phyloP scores from a whole-genome alignment of 2,797 vertebrate species.

The Pseudochaenichthys georgianus region DNA sequence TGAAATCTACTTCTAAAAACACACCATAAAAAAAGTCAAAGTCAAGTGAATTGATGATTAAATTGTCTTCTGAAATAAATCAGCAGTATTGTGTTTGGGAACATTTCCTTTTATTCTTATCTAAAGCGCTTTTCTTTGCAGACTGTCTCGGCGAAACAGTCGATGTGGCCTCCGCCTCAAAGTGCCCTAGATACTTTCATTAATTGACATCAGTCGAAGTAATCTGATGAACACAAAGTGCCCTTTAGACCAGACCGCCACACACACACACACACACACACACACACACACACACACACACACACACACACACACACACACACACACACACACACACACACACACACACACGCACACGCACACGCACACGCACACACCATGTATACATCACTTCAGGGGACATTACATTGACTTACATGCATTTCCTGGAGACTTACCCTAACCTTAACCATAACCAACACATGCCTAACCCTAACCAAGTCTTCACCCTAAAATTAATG shows the following conservation, averaged over 20 bases:
- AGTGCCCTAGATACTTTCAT: conserved; percentile 59
- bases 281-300: conserved; percentile 35
- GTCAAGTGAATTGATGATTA: conserved; percentile 30
- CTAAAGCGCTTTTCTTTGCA: conserved; percentile 13
- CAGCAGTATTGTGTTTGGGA: not conserved
- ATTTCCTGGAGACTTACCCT: too few species aligned
- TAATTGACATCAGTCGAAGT: conserved; percentile 70
- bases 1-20: conserved; percentile 21
- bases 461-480: too few species aligned
- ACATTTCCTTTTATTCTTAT: conserved; percentile 4
- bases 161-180: conserved; percentile 42
- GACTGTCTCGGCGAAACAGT: conserved; percentile 26
- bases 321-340: too few species aligned
- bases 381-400: too few species aligned
- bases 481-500: too few species aligned
- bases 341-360: too few species aligned
- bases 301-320: conserved; percentile 36
- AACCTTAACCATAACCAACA: too few species aligned
- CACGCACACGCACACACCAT: too few species aligned
- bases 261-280: conserved; percentile 37
- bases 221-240: conserved; percentile 65
- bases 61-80: conserved; percentile 18
- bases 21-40: conserved; percentile 18
- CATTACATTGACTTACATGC: too few species aligned
- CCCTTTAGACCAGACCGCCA: conserved; percentile 49